Conservation (phyloP, 2,888 invertebrate genomes). For the Chironomus tentans region DNA sequence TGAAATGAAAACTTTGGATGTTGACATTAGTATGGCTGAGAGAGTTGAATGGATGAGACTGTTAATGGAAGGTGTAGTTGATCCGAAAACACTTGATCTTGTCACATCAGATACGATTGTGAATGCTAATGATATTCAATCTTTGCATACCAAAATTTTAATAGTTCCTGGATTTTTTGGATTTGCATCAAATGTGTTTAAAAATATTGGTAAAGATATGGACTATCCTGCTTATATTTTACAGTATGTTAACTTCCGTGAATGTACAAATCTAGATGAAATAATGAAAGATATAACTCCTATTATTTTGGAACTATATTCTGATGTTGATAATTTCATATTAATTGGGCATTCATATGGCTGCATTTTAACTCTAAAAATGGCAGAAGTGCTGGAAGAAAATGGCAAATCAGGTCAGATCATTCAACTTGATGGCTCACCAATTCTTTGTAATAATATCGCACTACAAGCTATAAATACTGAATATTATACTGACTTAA, state of each 20-base stretch:
- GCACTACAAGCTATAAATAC: background rate
- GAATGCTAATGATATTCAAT: background rate
- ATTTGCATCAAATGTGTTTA: background rate
- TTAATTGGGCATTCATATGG: background rate
- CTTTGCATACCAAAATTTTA: background rate
- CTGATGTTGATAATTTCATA: background rate
- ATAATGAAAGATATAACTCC: slow-evolving; percentile 57
- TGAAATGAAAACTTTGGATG: background rate
- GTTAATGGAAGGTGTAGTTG: background rate
- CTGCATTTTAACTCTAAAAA: slow-evolving; percentile 37
- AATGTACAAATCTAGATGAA: background rate
- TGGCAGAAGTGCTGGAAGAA: slow-evolving; percentile 34
- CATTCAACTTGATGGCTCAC: background rate
- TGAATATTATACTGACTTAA: background rate
- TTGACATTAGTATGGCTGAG: background rate
- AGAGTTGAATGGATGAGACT: slow-evolving; percentile 51
- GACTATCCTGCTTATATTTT: background rate
- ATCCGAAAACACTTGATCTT: background rate
- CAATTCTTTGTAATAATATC: background rate
- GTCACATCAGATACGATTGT: background rate
- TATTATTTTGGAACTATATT: slow-evolving; percentile 35
- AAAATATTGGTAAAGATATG: background rate
- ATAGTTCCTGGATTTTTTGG: slow-evolving; percentile 7
- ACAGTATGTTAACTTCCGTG: background rate
- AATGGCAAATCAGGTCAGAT: background rate